A percentile compares a stretch with the other conserved stretches of the same genome.
Conservation (phyloP, 2,113 vertebrate species). For the Cyrtonyx montezumae region DNA sequence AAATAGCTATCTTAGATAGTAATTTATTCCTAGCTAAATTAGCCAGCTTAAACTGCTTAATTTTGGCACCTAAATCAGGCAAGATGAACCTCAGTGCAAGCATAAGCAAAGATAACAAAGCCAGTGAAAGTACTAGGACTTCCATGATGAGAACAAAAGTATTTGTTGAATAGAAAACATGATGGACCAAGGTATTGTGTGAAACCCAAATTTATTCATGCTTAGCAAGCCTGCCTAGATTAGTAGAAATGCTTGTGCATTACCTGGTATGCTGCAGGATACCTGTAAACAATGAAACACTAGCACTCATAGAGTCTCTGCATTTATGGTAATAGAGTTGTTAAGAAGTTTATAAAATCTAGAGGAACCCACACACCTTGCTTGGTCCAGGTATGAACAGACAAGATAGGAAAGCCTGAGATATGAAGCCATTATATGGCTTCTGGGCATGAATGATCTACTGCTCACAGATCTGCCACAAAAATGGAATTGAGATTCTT, state of each 20-base stretch:
- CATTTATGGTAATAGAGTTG: background rate
- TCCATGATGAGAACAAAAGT: background rate
- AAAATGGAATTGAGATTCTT: background rate
- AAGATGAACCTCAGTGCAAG: background rate
- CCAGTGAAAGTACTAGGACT: background rate
- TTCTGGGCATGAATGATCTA: background rate
- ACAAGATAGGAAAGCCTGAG: background rate
- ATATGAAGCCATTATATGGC: fast-evolving
- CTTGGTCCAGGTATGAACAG: background rate
- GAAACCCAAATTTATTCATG: background rate
- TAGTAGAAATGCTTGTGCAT: background rate
- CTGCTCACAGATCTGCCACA: background rate
- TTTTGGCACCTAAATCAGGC: slow-evolving; percentile 13
- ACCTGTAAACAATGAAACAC: background rate
- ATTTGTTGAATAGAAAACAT: background rate
- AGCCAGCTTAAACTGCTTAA: background rate
- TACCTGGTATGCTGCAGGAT: background rate
- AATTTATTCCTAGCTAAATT: slow-evolving; percentile 45
- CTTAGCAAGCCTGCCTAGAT: background rate
- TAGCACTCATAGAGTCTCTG: background rate
- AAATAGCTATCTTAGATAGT: background rate
- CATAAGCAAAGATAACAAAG: background rate
- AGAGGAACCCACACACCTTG: background rate
- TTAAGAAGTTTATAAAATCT: background rate
- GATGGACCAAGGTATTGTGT: background rate